These are phyloP conservation scores for Salvator merianae DNA, from an alignment of 2,113 vertebrate genomes.

Conservation along the genomic window DNA sequence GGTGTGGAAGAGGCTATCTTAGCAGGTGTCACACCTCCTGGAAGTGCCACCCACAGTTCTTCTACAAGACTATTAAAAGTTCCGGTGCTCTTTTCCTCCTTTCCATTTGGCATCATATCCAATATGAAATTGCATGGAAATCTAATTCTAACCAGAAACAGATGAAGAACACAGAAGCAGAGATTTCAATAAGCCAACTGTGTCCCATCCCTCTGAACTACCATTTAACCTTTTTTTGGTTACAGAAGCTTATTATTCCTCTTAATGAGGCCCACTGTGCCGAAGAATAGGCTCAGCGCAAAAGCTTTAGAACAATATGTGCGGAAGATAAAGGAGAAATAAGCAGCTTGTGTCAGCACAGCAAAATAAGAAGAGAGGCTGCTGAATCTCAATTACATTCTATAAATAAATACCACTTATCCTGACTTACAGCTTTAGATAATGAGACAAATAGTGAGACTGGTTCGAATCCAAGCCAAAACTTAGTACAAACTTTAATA, in stretches of 20 bases:
- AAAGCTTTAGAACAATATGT: not conserved
- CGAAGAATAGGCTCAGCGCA: not conserved
- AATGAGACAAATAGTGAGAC: not conserved
- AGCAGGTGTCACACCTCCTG: too few species aligned
- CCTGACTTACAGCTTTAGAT: not conserved
- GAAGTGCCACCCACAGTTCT: too few species aligned
- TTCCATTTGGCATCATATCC: not conserved
- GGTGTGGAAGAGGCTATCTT: too few species aligned
- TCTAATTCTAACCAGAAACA: not conserved
- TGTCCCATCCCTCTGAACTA: not conserved
- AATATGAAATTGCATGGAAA: not conserved
- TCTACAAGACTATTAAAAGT: too few species aligned
- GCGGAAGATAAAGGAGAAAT: not conserved
- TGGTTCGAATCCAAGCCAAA: not conserved
- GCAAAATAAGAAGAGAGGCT: not conserved
- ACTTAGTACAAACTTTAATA: not conserved
- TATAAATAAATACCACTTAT: not conserved
- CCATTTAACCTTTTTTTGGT: not conserved
- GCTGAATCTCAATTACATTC: not conserved
- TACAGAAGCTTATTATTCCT: not conserved
- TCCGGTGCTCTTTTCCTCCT: too few species aligned
- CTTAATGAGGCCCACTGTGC: slow-evolving; percentile 26
- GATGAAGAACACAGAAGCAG: not conserved
- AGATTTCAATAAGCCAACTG: slow-evolving; percentile 12
- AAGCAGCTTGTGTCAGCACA: not conserved